Conservation (phyloP, 2,113 vertebrate species). For the Zosterops borbonicus region DNA sequence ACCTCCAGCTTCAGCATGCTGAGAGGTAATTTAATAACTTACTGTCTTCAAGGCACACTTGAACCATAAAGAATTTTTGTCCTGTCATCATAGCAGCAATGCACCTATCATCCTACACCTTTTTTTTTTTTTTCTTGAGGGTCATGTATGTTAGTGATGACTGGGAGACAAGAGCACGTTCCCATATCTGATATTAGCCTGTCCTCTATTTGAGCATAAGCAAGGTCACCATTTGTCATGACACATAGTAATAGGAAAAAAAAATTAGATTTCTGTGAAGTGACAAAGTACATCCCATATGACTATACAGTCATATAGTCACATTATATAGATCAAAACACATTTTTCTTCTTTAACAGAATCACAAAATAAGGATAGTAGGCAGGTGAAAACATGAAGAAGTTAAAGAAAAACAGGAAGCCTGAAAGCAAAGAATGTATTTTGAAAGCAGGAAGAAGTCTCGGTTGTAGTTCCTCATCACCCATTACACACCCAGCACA, state of each 20-base stretch:
- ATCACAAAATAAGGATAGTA: neutral
- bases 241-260: neutral
- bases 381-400: neutral
- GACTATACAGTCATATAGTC: neutral
- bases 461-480: neutral
- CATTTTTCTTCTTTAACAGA: neutral
- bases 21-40: neutral
- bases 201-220: neutral
- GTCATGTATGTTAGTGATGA: neutral
- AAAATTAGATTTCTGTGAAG: neutral
- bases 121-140: neutral
- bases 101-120: neutral
- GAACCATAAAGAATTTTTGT: neutral
- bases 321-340: neutral
- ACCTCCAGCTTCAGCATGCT: neutral
- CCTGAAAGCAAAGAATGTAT: neutral
- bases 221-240: neutral
- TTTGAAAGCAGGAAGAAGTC: neutral
- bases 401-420: neutral
- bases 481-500: neutral
- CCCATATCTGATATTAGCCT: neutral
- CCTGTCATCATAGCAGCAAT: neutral
- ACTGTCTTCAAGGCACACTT: neutral
- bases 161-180: neutral
- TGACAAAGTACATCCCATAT: neutral